A percentile compares a stretch with the other conserved stretches of the same genome.
Conservation (phyloP, 2,797 vertebrate species). For the Galaxias olidus region DNA sequence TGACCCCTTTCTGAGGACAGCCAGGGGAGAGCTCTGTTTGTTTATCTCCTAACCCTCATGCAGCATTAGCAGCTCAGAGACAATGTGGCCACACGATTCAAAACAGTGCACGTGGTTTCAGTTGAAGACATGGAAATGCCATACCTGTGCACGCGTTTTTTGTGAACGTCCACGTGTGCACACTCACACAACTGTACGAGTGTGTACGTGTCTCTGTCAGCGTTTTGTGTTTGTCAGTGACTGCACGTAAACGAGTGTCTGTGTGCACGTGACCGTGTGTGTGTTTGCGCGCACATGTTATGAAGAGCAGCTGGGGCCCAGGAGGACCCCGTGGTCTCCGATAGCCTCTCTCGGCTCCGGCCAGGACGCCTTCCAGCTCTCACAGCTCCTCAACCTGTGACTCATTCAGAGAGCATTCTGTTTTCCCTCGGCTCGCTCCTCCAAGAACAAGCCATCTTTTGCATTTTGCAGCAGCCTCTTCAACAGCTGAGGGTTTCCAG, state of each 20-base stretch:
- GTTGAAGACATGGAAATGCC: neutral
- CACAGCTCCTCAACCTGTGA: slow-evolving; percentile 61
- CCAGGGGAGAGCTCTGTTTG: neutral
- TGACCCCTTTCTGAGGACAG: slow-evolving; percentile 2
- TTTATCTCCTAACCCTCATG: neutral
- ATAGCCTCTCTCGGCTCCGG: slow-evolving; percentile 44
- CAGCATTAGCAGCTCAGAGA: neutral
- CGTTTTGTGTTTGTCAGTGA: slow-evolving; percentile 5
- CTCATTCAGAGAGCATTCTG: slow-evolving; percentile 69
- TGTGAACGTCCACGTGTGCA: neutral
- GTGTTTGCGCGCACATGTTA: slow-evolving; percentile 7
- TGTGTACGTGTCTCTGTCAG: slow-evolving; percentile 12
- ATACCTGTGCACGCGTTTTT: neutral
- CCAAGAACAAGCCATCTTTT: slow-evolving; percentile 49
- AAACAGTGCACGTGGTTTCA: neutral
- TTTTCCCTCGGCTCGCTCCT: slow-evolving; percentile 58
- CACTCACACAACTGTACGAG: too few relatives aligned
- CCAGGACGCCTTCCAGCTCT: slow-evolving; percentile 51
- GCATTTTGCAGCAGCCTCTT: slow-evolving; percentile 44
- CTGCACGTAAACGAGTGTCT: slow-evolving; percentile 12
- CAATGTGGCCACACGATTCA: neutral
- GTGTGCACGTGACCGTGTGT: slow-evolving; percentile 2
- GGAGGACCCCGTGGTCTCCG: slow-evolving; percentile 62
- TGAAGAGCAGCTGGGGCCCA: slow-evolving; percentile 60
- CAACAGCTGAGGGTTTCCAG: slow-evolving; percentile 14